phyloP scores from a whole-genome alignment of 2,797 vertebrate species.

The Diglossa cyanea region DNA sequence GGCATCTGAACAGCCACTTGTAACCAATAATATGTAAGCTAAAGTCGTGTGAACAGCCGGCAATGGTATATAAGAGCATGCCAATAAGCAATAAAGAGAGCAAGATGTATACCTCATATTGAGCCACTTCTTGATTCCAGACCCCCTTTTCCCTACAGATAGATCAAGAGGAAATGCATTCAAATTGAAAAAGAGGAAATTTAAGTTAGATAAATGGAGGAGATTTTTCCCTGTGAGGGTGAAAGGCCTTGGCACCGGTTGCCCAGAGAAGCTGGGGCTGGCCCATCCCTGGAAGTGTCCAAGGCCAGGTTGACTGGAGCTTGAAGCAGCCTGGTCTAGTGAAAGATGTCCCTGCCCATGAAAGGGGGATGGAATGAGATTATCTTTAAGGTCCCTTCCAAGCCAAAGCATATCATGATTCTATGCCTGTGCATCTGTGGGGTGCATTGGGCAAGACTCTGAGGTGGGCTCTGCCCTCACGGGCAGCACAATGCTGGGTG shows the following conservation, averaged over 20 bases:
- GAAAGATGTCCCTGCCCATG: background rate
- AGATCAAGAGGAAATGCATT: background rate
- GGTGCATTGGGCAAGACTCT: slow-evolving; percentile 73
- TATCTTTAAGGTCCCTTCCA: background rate
- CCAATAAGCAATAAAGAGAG: no score
- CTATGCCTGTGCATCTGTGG: background rate
- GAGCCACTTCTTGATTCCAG: no score
- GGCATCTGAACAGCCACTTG: no score
- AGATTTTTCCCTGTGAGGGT: background rate
- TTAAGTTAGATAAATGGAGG: background rate
- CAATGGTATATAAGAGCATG: no score
- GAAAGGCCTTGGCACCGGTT: background rate
- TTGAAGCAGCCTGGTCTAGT: background rate
- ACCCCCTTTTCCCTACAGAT: no score
- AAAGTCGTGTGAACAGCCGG: no score
- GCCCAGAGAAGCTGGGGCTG: background rate
- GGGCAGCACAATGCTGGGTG: slow-evolving; percentile 78
- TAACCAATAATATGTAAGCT: no score
- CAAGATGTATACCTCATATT: no score
- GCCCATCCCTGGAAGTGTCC: background rate
- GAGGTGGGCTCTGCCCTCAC: slow-evolving; percentile 43
- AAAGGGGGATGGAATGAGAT: background rate
- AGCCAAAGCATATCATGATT: background rate
- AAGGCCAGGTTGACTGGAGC: background rate
- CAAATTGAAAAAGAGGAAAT: background rate